Base-by-base conservation (phyloP, 2,113 vertebrate species). In the Ictalurus furcatus region DNA sequence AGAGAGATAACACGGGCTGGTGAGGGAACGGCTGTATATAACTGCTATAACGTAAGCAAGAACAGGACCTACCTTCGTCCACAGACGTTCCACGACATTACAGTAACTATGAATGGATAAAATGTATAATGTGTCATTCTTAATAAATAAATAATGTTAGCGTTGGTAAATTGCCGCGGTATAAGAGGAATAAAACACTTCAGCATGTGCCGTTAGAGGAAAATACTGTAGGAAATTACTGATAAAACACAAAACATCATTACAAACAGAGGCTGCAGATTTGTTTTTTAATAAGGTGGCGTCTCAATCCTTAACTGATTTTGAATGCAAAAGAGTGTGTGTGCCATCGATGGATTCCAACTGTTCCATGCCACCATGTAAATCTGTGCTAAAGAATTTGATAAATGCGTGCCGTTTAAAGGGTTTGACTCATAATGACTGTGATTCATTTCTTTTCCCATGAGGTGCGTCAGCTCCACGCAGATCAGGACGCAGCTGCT, bases 401-500 rank as follows among this genome's bases (percentile, higher is more conserved):
- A 88, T 84, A 88, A 88, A 85, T 28, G n/a, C 2, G 19, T 4
- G 48, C 40, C 16, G n/a, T 65, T 85, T 63, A 85, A 88, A 76
- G 88, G 19, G 71, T 85, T 88, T 78, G 88, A 88, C 82, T 76
- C 81, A 4, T 84, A 84, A 74, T 58, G 87, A 76, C 67, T n/a
- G 81, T 84, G 87, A 88, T 84, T 84, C 44, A 63, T 88, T 30
- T n/a, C 71, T 63, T 25, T 54, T 74, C 67, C 87, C 80, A 5
- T 88, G 69, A 86, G 69, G 56, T 83, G 67, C 67, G 40, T 89
- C 85, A 73, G 87, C 37, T 40, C 65, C 8, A 65, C 40, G 81
- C 88, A 74, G 40, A 88, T 84, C 83, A 86, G 88, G 86, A 76
- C 58, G 30, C 88, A 91, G 87, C 89, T 90, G 88, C 67, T 82